phyloP scores from a whole-genome alignment of 2,797 vertebrate species.

The Rhabdophis nuchalis region DNA sequence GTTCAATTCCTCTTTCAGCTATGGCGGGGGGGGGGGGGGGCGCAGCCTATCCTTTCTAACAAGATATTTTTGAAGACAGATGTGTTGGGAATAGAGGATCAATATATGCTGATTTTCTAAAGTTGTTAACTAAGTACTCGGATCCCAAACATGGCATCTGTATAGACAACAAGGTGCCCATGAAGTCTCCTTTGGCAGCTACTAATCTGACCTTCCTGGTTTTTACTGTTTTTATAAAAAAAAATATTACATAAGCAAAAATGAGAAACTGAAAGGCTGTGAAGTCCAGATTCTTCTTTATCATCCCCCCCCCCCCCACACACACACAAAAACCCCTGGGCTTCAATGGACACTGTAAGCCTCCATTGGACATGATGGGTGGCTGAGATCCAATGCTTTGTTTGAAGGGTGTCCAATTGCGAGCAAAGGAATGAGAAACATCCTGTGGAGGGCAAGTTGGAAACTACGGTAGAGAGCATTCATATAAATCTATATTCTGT shows the following conservation, averaged over 20 bases:
- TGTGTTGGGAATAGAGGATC: not conserved
- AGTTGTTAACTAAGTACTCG: not conserved
- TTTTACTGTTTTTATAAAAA: not conserved
- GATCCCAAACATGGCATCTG: not conserved
- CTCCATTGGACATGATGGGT: not conserved
- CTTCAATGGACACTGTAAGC: not conserved
- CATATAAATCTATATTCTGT: not conserved
- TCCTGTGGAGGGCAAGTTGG: not conserved
- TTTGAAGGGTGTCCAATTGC: not conserved
- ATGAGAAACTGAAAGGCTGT: not conserved
- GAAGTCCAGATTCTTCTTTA: not conserved
- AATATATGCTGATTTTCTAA: not conserved
- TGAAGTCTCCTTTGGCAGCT: not conserved
- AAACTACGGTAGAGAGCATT: not conserved
- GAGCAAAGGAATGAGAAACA: not conserved
- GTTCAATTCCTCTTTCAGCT: not conserved
- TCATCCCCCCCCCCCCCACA: fast-evolving
- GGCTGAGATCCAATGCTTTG: not conserved
- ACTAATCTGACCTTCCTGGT: not conserved
- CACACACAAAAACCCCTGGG: not conserved
- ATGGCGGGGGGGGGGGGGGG: not conserved
- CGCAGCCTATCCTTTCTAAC: not conserved
- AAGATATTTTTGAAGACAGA: not conserved
- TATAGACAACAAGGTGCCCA: not conserved
- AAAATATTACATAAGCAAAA: not conserved